phyloP scores from a whole-genome alignment of 2,888 invertebrate genomes.

The Acronicta psi region DNA sequence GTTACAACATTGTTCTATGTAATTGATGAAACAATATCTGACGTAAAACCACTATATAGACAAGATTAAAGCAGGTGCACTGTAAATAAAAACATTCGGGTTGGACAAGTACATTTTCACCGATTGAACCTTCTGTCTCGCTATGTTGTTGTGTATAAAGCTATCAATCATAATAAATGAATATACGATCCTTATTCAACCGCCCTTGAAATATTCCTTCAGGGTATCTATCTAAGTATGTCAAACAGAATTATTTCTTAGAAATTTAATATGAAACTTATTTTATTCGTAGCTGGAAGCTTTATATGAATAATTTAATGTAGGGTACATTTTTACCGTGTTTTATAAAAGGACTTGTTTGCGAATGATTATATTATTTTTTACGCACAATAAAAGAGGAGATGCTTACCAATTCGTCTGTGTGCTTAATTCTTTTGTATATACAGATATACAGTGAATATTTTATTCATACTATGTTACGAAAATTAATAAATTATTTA shows the following conservation, averaged over 20 bases:
- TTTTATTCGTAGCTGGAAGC: neutral
- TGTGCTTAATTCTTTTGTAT: too few relatives aligned
- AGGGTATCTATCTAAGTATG: slow-evolving; percentile 21
- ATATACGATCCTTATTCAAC: slow-evolving; percentile 23
- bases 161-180: slow-evolving; percentile 48
- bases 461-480: too few relatives aligned
- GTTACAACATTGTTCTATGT: slow-evolving; percentile 44
- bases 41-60: neutral
- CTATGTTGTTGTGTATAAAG: neutral
- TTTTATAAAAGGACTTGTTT: slow-evolving; percentile 1
- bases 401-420: too few relatives aligned
- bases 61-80: neutral
- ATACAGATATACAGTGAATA: too few relatives aligned
- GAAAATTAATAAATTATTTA: too few relatives aligned
- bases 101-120: too few relatives aligned
- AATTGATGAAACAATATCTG: slow-evolving; percentile 48
- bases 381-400: too few relatives aligned
- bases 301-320: neutral
- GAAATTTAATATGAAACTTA: slow-evolving; percentile 9
- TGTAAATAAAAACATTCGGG: too few relatives aligned
- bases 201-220: slow-evolving; percentile 42
- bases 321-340: neutral
- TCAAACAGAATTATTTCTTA: slow-evolving; percentile 33
- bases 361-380: neutral
- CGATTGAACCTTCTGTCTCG: slow-evolving; percentile 17